Evolutionary conservation across 2,113 vertebrate species (phyloP).

Genomic region (Addax nasomaculatus): DNA sequence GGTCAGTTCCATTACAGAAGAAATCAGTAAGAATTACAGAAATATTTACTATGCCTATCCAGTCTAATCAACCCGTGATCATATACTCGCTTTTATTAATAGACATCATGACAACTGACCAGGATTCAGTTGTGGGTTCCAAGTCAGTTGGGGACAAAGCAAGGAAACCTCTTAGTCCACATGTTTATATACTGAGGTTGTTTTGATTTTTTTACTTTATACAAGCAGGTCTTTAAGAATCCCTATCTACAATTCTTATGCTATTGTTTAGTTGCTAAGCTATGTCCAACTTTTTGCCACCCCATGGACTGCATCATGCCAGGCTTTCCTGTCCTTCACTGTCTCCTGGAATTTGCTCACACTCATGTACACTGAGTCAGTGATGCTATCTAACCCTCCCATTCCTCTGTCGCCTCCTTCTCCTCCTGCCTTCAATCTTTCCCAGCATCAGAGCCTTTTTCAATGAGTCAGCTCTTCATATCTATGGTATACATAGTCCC

Average conservation of each 20-base stretch:
- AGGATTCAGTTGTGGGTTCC: background rate
- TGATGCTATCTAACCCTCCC: background rate
- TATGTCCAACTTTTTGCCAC: background rate
- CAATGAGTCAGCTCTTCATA: background rate
- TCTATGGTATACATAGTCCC: background rate
- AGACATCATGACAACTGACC: background rate
- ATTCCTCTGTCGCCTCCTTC: background rate
- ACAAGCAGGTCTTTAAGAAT: background rate
- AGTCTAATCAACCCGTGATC: background rate
- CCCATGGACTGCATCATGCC: background rate
- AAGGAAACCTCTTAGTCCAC: background rate
- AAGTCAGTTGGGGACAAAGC: background rate
- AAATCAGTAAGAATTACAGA: background rate
- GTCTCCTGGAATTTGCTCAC: background rate
- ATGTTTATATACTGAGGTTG: background rate
- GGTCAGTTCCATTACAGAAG: background rate
- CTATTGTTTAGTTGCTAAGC: background rate
- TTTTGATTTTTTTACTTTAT: background rate
- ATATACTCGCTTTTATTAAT: background rate
- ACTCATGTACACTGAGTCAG: background rate
- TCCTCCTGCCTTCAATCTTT: background rate
- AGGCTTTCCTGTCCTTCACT: background rate
- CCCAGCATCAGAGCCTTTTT: background rate
- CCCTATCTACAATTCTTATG: background rate
- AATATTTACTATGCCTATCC: background rate